Conservation (phyloP, 2,797 vertebrate species). For the Cyclopterus lumpus region DNA sequence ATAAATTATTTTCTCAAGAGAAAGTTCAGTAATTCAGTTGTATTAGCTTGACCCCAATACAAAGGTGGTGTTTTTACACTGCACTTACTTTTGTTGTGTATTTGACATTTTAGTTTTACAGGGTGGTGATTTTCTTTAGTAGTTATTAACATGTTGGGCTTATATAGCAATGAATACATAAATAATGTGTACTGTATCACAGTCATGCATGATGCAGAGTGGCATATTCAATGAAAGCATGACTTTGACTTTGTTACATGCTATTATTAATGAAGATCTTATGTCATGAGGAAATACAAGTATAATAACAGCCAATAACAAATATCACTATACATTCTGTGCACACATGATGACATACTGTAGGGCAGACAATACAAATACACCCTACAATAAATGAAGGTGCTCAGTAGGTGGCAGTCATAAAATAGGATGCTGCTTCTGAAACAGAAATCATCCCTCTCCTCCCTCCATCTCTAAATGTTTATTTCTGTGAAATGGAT, state of each 20-base stretch:
- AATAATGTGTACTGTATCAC: not conserved
- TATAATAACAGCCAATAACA: not conserved
- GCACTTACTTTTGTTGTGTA: not conserved
- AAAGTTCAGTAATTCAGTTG: not conserved
- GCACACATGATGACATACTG: not conserved
- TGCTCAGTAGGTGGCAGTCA: slow-evolving; percentile 10
- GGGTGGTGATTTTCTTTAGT: not conserved
- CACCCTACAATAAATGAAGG: too few relatives aligned
- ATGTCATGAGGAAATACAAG: not conserved
- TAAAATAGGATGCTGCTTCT: not conserved
- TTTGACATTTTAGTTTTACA: not conserved
- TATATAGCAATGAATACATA: not conserved
- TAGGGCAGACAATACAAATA: not conserved
- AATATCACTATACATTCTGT: not conserved
- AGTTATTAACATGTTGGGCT: not conserved
- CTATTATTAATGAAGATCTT: not conserved
- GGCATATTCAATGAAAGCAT: too few relatives aligned
- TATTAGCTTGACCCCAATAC: not conserved
- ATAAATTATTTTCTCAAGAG: not conserved
- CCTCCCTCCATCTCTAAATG: slow-evolving; percentile 11
- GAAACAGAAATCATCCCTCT: slow-evolving; percentile 7
- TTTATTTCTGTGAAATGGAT: slow-evolving; percentile 34
- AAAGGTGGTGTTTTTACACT: not conserved
- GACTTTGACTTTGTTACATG: not conserved
- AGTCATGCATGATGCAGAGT: not conserved